A percentile compares a stretch with the other conserved stretches of the same genome.
Evolutionary conservation across 2,797 vertebrate species (phyloP).

Genomic region (Poeciliopsis turneri): DNA sequence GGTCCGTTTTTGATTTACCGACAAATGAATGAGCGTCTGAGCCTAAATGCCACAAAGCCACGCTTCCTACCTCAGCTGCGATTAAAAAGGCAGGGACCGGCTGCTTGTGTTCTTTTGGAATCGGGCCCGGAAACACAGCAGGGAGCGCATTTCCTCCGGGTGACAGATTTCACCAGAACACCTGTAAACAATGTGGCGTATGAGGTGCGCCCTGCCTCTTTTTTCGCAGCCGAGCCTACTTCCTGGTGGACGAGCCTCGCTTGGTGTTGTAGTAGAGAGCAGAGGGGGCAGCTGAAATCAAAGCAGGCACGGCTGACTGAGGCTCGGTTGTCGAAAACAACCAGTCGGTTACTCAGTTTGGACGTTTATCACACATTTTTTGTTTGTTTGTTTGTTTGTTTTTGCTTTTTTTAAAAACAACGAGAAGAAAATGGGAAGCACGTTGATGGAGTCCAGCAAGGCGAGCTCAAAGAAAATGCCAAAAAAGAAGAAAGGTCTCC

Average conservation of each 20-base stretch:
- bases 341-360: neutral
- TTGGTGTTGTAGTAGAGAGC: slow-evolving; percentile 35
- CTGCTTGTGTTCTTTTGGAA: neutral
- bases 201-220: slow-evolving; percentile 49
- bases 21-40: neutral
- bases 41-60: neutral
- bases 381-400: neutral
- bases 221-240: slow-evolving; percentile 54
- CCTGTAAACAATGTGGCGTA: slow-evolving; percentile 47
- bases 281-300: slow-evolving; percentile 19
- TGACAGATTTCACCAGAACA: slow-evolving; percentile 28
- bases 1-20: neutral
- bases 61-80: neutral
- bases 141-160: neutral
- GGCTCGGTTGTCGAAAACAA: slow-evolving; percentile 14
- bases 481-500: slow-evolving; percentile 78
- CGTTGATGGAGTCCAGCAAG: slow-evolving; percentile 79
- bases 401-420: neutral
- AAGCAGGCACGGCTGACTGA: slow-evolving; percentile 27
- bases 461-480: slow-evolving; percentile 76
- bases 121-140: neutral
- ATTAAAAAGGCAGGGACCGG: neutral
- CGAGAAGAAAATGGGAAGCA: slow-evolving; percentile 78
- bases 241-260: slow-evolving; percentile 67
- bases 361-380: slow-evolving; percentile 2